Percentiles rank a stretch among this genome's conserved stretches.
Conservation (phyloP, 2,888 invertebrate species). For the Philaethria dido region DNA sequence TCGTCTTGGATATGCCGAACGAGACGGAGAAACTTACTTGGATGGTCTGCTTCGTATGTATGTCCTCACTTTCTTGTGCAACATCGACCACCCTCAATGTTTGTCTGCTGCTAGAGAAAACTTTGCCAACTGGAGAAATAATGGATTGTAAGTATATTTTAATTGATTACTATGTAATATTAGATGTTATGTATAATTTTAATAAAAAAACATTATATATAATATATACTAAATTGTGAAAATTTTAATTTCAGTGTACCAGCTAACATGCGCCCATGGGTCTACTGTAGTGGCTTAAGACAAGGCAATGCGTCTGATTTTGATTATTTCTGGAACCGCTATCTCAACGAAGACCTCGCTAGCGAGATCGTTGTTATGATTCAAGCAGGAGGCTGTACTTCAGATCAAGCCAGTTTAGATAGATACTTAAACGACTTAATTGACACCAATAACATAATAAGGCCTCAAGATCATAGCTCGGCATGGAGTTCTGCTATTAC, state of each 20-base stretch:
- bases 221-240: not conserved
- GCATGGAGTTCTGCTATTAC: slow-evolving; percentile 78
- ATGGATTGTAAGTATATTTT: slow-evolving; percentile 57
- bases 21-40: slow-evolving; percentile 71
- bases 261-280: slow-evolving; percentile 84
- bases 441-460: slow-evolving; percentile 54
- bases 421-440: slow-evolving; percentile 61
- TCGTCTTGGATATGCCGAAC: slow-evolving; percentile 79
- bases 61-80: slow-evolving; percentile 83
- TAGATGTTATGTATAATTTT: no score
- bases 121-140: slow-evolving; percentile 69
- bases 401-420: slow-evolving; percentile 64
- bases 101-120: slow-evolving; percentile 58
- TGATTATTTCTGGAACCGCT: slow-evolving; percentile 86
- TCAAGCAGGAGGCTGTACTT: slow-evolving; percentile 87
- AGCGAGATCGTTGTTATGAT: slow-evolving; percentile 88
- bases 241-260: slow-evolving; percentile 36
- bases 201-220: no score
- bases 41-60: slow-evolving; percentile 80
- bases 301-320: slow-evolving; percentile 86
- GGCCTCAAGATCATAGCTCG: slow-evolving; percentile 71
- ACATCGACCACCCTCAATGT: slow-evolving; percentile 71
- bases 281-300: slow-evolving; percentile 90
- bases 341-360: slow-evolving; percentile 83
- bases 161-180: no score